These are phyloP conservation scores for Baronia brevicornis DNA, from an alignment of 2,888 invertebrate species.

Conservation along the genomic window DNA sequence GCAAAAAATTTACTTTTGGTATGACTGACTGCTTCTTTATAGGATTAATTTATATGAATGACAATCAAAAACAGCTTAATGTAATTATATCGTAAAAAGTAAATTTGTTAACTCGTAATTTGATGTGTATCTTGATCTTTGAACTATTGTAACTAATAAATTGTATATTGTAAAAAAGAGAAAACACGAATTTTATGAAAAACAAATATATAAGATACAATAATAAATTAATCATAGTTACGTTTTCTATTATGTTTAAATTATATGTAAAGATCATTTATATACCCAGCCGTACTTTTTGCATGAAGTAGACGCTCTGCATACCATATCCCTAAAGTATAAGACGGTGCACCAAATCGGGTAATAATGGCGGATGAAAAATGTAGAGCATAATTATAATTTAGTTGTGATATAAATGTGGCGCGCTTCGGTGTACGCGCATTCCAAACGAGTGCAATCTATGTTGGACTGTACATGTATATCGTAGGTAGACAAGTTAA, in stretches of 20 bases:
- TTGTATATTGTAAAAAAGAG: too few species aligned
- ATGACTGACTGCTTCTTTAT: too few species aligned
- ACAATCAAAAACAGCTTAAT: too few species aligned
- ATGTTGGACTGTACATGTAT: constrained; percentile 56
- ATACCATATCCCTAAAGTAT: constrained; percentile 62
- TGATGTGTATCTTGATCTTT: too few species aligned
- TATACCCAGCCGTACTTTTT: constrained; percentile 7
- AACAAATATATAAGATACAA: too few species aligned
- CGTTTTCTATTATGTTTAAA: background rate
- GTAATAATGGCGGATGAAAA: constrained; percentile 42
- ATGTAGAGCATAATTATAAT: constrained; percentile 51
- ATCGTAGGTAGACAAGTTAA: constrained; percentile 69
- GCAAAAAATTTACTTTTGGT: too few species aligned
- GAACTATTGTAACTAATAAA: too few species aligned
- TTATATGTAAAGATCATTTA: constrained; percentile 4
- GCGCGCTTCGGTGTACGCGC: constrained; percentile 35
- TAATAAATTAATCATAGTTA: too few species aligned
- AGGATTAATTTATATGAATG: too few species aligned
- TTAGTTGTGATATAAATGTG: constrained; percentile 65
- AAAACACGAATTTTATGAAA: too few species aligned
- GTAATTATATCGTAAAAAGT: too few species aligned
- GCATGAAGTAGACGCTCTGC: constrained; percentile 40
- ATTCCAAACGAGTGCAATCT: constrained; percentile 60
- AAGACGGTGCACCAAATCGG: constrained; percentile 48
- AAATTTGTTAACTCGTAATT: too few species aligned